phyloP scores from a whole-genome alignment of 2,113 vertebrate genomes.

The Myxocyprinus asiaticus region DNA sequence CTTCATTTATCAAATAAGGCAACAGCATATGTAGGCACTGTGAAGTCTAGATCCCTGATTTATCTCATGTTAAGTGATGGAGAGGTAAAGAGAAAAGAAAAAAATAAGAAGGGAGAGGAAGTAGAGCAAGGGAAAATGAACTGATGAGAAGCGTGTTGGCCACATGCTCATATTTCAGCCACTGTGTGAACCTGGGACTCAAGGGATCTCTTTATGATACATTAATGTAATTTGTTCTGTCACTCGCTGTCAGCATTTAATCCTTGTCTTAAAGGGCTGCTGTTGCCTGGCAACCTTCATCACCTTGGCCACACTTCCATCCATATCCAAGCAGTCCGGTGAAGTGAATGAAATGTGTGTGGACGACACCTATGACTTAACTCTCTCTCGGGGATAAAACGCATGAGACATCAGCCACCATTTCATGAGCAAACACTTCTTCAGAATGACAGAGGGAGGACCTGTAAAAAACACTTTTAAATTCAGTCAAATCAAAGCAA shows the following conservation, averaged over 20 bases:
- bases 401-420: neutral
- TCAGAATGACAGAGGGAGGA: neutral
- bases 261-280: constrained; percentile 30
- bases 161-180: neutral
- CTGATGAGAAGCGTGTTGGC: neutral
- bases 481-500: too few relatives aligned
- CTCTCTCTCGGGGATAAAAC: neutral
- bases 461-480: too few relatives aligned
- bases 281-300: constrained; percentile 63
- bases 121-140: neutral
- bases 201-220: constrained; percentile 39
- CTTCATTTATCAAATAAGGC: too few relatives aligned
- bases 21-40: too few relatives aligned
- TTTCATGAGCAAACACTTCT: constrained; percentile 1
- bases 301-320: constrained; percentile 33
- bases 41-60: too few relatives aligned
- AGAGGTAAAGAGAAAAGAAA: too few relatives aligned
- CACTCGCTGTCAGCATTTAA: constrained; percentile 34
- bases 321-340: constrained; percentile 39
- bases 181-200: constrained; percentile 24
- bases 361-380: constrained; percentile 24
- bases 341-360: constrained; percentile 48
- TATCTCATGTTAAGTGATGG: too few relatives aligned
- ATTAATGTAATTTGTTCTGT: constrained; percentile 44
- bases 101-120: neutral